A percentile compares a stretch with the other conserved stretches of the same genome.
Evolutionary conservation across 2,888 invertebrate genomes (phyloP).

Genomic region (Drosophila paranaensis): DNA sequence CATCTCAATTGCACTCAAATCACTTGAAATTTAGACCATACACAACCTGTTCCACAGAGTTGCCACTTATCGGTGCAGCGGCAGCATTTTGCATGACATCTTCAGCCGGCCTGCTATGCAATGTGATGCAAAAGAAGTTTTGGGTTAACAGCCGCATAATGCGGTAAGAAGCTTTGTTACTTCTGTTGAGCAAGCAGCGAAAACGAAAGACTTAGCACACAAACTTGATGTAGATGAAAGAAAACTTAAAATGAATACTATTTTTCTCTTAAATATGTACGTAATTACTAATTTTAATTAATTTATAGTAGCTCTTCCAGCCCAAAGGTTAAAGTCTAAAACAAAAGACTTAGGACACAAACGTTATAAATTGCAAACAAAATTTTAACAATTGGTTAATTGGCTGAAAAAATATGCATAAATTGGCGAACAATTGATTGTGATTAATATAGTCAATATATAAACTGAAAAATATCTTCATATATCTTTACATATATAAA

Average conservation of each 20-base stretch:
- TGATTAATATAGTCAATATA: neutral
- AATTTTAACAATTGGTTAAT: too few relatives aligned
- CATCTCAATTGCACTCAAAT: conserved; percentile 35
- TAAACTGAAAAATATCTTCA: neutral
- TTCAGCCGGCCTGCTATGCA: conserved; percentile 17
- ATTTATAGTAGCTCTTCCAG: too few relatives aligned
- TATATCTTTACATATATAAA: neutral
- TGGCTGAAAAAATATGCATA: conserved; percentile 6
- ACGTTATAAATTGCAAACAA: neutral
- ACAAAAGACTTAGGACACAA: neutral
- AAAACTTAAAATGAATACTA: neutral
- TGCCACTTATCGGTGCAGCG: conserved; percentile 4
- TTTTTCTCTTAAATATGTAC: neutral
- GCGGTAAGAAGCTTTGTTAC: conserved; percentile 26
- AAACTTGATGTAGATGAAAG: conserved; percentile 42
- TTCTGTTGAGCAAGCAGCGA: conserved; percentile 13
- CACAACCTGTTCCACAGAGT: conserved; percentile 33
- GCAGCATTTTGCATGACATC: conserved; percentile 1
- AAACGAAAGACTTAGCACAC: conserved; percentile 63
- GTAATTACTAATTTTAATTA: neutral
- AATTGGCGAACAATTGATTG: neutral
- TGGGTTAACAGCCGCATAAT: conserved; percentile 23
- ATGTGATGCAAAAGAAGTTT: conserved; percentile 50
- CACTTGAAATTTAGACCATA: conserved; percentile 8
- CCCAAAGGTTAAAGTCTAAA: neutral